phyloP scores from a whole-genome alignment of 2,113 vertebrate genomes.

The Euleptes europaea region DNA sequence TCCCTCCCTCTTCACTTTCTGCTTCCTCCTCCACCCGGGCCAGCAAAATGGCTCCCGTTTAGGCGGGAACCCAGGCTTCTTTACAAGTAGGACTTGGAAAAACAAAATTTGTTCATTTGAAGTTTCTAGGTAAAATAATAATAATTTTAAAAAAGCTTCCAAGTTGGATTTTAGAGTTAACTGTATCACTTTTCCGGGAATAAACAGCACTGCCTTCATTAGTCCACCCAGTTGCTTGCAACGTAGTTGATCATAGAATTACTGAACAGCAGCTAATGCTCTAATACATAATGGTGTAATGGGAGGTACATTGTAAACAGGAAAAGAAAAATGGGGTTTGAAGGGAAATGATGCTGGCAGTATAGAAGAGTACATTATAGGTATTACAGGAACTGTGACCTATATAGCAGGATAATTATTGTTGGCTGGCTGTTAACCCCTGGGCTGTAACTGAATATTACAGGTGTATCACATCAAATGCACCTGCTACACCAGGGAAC shows the following conservation, averaged over 20 bases:
- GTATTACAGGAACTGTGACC: slow-evolving; percentile 20
- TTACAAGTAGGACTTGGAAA: too few relatives aligned
- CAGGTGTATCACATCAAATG: not conserved
- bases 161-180: not conserved
- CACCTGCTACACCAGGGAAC: not conserved
- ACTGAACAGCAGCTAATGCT: not conserved
- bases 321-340: not conserved
- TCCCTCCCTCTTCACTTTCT: too few relatives aligned
- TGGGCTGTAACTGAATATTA: slow-evolving; percentile 28
- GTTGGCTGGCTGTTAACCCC: slow-evolving; percentile 30
- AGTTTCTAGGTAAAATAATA: too few relatives aligned
- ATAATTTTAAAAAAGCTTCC: not conserved
- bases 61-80: too few relatives aligned
- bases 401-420: slow-evolving; percentile 47
- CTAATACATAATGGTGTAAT: not conserved
- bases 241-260: not conserved
- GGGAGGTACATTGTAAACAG: not conserved
- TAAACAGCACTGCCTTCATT: not conserved
- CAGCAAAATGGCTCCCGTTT: too few relatives aligned
- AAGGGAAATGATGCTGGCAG: not conserved
- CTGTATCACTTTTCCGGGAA: not conserved
- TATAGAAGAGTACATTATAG: slow-evolving; percentile 3
- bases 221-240: not conserved
- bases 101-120: too few relatives aligned
- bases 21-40: too few relatives aligned